phyloP scores from a whole-genome alignment of 2,113 vertebrate genomes.

The Vanacampus margaritifer region DNA sequence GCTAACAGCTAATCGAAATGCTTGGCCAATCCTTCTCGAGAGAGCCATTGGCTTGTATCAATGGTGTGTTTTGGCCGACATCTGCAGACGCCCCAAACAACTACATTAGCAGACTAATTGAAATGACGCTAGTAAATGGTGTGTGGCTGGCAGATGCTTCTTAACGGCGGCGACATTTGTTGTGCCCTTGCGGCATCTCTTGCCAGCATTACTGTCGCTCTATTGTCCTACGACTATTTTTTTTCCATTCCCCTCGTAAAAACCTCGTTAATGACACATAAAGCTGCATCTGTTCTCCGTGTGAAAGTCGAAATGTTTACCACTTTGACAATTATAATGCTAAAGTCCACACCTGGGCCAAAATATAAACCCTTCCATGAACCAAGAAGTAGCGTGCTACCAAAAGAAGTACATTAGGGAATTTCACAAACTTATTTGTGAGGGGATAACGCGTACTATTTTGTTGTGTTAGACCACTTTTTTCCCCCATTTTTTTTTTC shows the following conservation, averaged over 20 bases:
- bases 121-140: conserved; percentile 62
- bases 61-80: conserved; percentile 54
- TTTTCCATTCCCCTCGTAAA: not conserved
- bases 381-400: too few species aligned
- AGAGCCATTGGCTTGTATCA: conserved; percentile 47
- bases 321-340: not conserved
- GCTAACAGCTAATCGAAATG: conserved; percentile 5
- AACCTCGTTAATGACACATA: not conserved
- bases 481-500: too few species aligned
- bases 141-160: conserved; percentile 69
- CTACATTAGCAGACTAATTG: conserved; percentile 53
- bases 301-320: not conserved
- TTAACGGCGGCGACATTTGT: conserved; percentile 64
- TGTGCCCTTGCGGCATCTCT: conserved; percentile 34
- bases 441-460: too few species aligned
- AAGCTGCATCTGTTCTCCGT: not conserved
- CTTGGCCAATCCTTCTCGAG: conserved; percentile 23
- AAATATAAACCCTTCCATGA: too few species aligned
- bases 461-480: too few species aligned
- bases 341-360: too few species aligned
- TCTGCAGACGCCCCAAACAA: conserved; percentile 55
- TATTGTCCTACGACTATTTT: not conserved
- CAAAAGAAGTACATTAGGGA: too few species aligned
- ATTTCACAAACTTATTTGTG: too few species aligned
- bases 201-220: not conserved